These are phyloP conservation scores for Dasysyrphus albostriatus DNA, from an alignment of 2,888 invertebrate genomes.

Conservation along the genomic window DNA sequence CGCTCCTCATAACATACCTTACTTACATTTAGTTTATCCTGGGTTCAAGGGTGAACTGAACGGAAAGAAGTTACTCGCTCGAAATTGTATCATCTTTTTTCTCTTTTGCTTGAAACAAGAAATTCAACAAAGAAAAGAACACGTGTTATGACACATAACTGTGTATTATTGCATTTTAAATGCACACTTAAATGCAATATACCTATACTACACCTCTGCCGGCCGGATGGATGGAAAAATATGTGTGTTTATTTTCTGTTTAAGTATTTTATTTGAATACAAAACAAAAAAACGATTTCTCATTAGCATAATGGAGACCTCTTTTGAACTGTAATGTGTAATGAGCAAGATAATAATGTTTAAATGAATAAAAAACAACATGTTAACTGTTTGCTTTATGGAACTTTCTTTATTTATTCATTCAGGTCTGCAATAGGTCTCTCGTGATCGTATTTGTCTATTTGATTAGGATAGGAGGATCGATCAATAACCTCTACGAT, in stretches of 20 bases:
- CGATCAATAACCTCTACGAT: conserved; percentile 10
- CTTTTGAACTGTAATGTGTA: conserved; percentile 23
- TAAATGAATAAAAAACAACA: conserved; percentile 37
- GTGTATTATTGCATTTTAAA: not conserved
- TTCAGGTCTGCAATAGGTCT: conserved; percentile 28
- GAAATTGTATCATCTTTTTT: not conserved
- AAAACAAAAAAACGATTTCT: conserved; percentile 15
- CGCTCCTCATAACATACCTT: too few relatives aligned
- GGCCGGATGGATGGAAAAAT: not conserved
- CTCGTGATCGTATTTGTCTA: not conserved
- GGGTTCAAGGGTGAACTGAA: conserved; percentile 3
- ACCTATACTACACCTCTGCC: not conserved
- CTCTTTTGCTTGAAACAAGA: not conserved
- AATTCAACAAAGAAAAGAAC: not conserved
- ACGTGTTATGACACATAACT: not conserved
- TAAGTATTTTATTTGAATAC: not conserved
- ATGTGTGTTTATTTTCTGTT: not conserved
- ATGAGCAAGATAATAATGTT: conserved; percentile 24
- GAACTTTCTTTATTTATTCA: conserved; percentile 51
- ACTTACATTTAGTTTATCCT: not conserved
- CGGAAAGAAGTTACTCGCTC: not conserved
- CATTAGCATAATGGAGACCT: conserved; percentile 30
- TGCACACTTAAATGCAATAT: conserved; percentile 10
- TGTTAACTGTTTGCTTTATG: conserved; percentile 18
- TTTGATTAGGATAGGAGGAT: conserved; percentile 28